Conservation (phyloP, 2,113 vertebrate species). For the Acanthisitta chloris region DNA sequence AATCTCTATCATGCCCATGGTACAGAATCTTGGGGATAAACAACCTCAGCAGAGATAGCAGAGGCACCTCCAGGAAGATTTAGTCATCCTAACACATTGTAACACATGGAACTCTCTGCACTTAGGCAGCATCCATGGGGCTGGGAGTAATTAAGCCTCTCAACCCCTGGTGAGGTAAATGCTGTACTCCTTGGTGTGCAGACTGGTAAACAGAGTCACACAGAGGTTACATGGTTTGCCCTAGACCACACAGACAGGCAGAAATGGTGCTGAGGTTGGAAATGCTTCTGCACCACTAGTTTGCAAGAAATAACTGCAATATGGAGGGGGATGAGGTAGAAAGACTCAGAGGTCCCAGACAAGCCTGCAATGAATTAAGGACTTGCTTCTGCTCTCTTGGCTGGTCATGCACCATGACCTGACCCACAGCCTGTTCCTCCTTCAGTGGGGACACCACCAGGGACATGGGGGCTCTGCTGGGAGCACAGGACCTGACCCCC, state of each 20-base stretch:
- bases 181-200: background rate
- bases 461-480: fast-evolving
- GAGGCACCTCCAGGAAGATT: constrained; percentile 58
- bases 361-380: background rate
- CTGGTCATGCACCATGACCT: background rate
- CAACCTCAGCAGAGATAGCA: constrained; percentile 26
- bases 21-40: constrained; percentile 56
- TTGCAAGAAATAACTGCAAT: background rate
- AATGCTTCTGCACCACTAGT: background rate
- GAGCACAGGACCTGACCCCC: fast-evolving
- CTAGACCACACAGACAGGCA: constrained; percentile 24
- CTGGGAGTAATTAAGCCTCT: constrained; percentile 38
- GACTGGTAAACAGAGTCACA: constrained; percentile 27
- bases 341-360: background rate
- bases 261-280: background rate
- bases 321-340: background rate
- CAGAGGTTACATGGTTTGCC: constrained; percentile 3
- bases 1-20: constrained; percentile 52
- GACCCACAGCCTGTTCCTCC: background rate
- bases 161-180: background rate
- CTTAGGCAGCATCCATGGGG: constrained; percentile 38
- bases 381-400: background rate
- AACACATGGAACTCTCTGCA: no score
- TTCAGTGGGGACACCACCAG: background rate
- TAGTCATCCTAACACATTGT: constrained; percentile 22